Evolutionary conservation across 2,113 vertebrate genomes (phyloP).

Genomic region (Salvator merianae): DNA sequence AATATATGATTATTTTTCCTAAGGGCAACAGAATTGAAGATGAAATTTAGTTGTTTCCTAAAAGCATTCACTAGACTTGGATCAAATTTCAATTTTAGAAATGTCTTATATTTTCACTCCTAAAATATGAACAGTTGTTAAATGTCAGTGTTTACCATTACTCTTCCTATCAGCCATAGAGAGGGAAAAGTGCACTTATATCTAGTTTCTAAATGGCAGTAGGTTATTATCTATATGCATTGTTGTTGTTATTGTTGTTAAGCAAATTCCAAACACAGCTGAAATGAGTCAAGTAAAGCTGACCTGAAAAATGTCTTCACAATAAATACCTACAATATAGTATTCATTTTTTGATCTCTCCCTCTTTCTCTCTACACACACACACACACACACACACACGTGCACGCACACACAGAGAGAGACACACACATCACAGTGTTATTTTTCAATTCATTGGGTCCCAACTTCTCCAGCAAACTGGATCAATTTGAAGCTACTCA

Average conservation of each 20-base stretch:
- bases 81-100: background rate
- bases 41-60: background rate
- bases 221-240: background rate
- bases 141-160: background rate
- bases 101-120: background rate
- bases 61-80: background rate
- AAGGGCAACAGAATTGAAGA: background rate
- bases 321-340: constrained; percentile 15
- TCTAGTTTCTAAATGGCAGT: constrained; percentile 12
- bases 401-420: too few relatives aligned
- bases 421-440: constrained; percentile 24
- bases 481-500: constrained; percentile 71
- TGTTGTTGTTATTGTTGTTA: background rate
- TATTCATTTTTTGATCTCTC: constrained; percentile 37
- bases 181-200: background rate
- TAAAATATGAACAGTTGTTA: background rate
- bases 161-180: background rate
- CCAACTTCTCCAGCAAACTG: constrained; percentile 61
- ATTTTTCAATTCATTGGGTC: constrained; percentile 68
- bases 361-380: background rate
- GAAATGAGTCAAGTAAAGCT: constrained; percentile 40
- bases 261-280: constrained; percentile 41
- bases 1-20: background rate
- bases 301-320: background rate
- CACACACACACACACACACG: too few relatives aligned